Base-by-base conservation (phyloP, 2,113 vertebrate species). In the Sterna hirundo region DNA sequence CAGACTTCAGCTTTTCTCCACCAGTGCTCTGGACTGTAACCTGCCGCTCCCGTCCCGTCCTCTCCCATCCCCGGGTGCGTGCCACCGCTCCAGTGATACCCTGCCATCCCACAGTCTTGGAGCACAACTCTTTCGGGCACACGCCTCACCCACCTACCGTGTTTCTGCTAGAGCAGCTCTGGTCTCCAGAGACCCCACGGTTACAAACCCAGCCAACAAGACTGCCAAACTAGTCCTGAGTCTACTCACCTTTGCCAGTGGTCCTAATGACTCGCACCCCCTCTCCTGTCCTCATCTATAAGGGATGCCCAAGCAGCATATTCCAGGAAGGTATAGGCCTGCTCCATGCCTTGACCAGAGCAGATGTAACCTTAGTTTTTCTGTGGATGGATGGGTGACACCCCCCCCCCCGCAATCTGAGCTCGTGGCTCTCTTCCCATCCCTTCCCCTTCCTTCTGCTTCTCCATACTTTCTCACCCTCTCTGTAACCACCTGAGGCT, bases 401-500 rank as follows among this genome's bases (percentile, higher is more conserved):
- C n/a, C 5, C 9, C 10, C 12, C 23, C 20, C 19, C 10, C 29
- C 29, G 11, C 3, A 68, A 47, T 8, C 38, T 15, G 16, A 70
- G 20, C 15, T 11, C 32, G 55, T 12, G 26, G 36, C 38, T 70
- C 69, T 13, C 9, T 51, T 94, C 34, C 17, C 34, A 44, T 7
- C 2, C n/a, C 34, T 75, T 75, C 15, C 4, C 1, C 10, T 68
- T 38, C n/a, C 40, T 42, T 78, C 71, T 38, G 11, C 47, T 57
- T 46, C 55, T 60, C 60, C 0, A 0, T 51, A 49, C 86, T 70
- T 84, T 85, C 54, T 89, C 78, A 72, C 42, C 66, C 8, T 79
- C 34, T 46, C 25, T n/a, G 62, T 88, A 79, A 77, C 94, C 55
- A 89, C 84, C 81, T 91, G 97, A 91, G 70, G 89, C 94, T 91